These are phyloP conservation scores for Eupithecia vulgata DNA, from an alignment of 2,888 invertebrate genomes.

Conservation along the genomic window DNA sequence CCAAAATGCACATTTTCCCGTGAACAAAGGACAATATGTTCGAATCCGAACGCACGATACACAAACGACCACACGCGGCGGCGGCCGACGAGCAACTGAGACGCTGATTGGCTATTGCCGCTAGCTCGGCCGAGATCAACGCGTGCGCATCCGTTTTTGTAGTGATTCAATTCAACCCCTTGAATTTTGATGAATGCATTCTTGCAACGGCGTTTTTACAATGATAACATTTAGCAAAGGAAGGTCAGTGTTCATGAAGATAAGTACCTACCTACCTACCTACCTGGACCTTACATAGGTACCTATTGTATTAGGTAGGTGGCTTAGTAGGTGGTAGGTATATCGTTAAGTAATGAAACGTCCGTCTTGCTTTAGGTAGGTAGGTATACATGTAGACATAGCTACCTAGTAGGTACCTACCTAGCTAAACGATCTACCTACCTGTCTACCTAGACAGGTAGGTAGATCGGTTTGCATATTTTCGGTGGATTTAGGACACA, in stretches of 20 bases:
- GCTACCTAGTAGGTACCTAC: too few species aligned
- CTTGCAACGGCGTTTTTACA: conserved; percentile 7
- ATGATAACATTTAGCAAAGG: not conserved
- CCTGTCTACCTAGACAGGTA: too few species aligned
- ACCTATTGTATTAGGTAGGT: too few species aligned
- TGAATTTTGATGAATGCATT: conserved; percentile 31
- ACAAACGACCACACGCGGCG: conserved; percentile 56
- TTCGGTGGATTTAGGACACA: too few species aligned
- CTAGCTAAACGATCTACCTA: too few species aligned
- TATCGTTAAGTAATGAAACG: too few species aligned
- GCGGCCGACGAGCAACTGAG: conserved; percentile 65
- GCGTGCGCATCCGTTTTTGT: conserved; percentile 55
- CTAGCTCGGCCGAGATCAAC: conserved; percentile 46
- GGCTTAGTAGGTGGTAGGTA: too few species aligned
- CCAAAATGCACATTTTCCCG: conserved; percentile 68
- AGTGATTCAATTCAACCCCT: conserved; percentile 34
- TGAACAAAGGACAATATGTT: conserved; percentile 54
- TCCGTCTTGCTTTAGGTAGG: too few species aligned
- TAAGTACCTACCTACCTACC: too few species aligned
- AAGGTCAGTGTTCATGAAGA: not conserved
- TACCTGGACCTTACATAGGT: too few species aligned
- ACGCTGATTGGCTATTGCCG: conserved; percentile 58
- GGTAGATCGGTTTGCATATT: too few species aligned
- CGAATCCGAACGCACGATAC: conserved; percentile 54
- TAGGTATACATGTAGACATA: too few species aligned